These are phyloP conservation scores for Amblyopsis hoosieri DNA, from an alignment of 2,797 vertebrate species.

Conservation along the genomic window DNA sequence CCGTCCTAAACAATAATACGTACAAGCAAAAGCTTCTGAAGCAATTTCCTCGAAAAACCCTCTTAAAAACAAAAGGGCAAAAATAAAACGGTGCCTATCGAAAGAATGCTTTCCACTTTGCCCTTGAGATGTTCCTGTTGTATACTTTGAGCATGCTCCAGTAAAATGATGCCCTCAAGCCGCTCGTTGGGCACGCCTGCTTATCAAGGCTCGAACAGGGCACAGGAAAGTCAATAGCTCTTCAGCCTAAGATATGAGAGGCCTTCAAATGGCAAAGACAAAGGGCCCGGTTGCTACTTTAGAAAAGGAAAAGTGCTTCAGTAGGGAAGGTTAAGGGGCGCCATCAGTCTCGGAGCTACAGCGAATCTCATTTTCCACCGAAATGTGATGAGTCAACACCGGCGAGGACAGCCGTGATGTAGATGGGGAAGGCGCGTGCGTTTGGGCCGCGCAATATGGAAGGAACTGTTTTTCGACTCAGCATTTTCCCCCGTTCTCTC, in stretches of 20 bases:
- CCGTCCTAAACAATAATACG: conserved; percentile 1
- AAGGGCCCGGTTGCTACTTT: conserved; percentile 45
- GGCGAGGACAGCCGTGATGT: conserved; percentile 35
- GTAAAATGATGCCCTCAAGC: conserved; percentile 43
- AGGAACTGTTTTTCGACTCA: conserved; percentile 45
- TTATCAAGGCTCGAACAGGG: conserved; percentile 39
- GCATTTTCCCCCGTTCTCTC: conserved; percentile 36
- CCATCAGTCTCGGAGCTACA: conserved; percentile 53
- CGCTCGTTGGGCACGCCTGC: conserved; percentile 24
- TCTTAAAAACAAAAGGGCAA: conserved; percentile 19
- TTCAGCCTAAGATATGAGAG: conserved; percentile 53
- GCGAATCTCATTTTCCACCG: conserved; percentile 58
- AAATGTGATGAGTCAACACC: conserved; percentile 66
- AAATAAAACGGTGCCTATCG: conserved; percentile 33
- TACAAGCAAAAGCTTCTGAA: no score
- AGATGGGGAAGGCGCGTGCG: conserved; percentile 13
- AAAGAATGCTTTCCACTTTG: conserved; percentile 36
- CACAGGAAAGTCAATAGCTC: conserved; percentile 64
- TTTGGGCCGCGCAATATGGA: conserved; percentile 42
- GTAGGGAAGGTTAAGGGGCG: conserved; percentile 60
- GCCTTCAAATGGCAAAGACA: conserved; percentile 45
- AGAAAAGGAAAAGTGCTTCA: conserved; percentile 36
- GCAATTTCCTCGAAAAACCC: no score
- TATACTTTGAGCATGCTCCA: conserved; percentile 42
- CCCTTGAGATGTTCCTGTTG: conserved; percentile 53